Evolutionary conservation across 2,888 invertebrate species (phyloP), one percentile per base, ranked within the genome.

Genomic region (Nomada ruficornis): DNA sequence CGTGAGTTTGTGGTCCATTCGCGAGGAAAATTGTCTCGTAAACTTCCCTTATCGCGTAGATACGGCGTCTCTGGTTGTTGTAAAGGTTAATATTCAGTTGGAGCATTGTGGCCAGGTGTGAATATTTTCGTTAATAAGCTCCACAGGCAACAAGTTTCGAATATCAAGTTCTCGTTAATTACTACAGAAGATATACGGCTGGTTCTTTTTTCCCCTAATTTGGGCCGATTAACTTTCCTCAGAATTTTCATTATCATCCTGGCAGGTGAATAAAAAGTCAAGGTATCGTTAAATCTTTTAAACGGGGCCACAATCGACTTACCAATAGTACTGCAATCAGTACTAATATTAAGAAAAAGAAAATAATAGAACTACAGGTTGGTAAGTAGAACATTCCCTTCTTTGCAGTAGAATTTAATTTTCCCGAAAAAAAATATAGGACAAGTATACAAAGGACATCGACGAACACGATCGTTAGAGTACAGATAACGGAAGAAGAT

Each of bases 171-270:
- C 78, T 20, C 63, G 73, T 78, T 77, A 82, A 57, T 77, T 57
- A 23, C 44, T 29, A 26, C 63, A 13, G 52, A 36, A 5, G 57
- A 57, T 77, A 71, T 70, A 62, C 63, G 50, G 29, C 76, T 23
- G 20, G 52, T 76, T 68, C 59, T 65, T 59, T 64, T 54, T 29
- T 23, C 62, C 71, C 36, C 55, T 78, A 63, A 70, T 85, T 78
- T 73, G n/a, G 59, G 26, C 26, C 72, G 70, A 36, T 78, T 78
- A 78, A 80, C 65, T 85, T 85, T 60, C 26, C 26, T 26, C 26
- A 2, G 26, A 26, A 26, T 2, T 26, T 26, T 26, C 26, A 26
- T 26, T 26, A 26, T 26, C 26, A 26, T 26, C 26, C 26, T 26
- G 26, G 26, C 26, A 2, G 2, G 26, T 26, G 26, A 26, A 26